phyloP scores from a whole-genome alignment of 2,888 invertebrate genomes.

The Drosophila algonquin region DNA sequence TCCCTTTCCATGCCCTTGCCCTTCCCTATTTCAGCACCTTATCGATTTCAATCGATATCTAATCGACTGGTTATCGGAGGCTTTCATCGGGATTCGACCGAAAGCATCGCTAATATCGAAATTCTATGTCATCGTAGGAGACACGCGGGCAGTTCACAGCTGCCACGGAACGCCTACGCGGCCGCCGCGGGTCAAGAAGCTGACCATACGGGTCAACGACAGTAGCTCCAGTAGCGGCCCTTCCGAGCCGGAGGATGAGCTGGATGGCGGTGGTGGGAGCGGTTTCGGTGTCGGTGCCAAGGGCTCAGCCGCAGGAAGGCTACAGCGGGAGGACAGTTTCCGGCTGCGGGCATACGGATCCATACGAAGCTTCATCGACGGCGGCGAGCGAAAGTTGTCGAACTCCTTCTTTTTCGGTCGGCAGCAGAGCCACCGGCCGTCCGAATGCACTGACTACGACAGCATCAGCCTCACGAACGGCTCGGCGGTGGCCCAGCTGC shows the following conservation, averaged over 20 bases:
- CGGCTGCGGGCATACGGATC: constrained; percentile 82
- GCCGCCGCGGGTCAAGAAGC: constrained; percentile 78
- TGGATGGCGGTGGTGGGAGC: constrained; percentile 27
- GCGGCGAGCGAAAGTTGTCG: constrained; percentile 81
- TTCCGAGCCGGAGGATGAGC: constrained; percentile 74
- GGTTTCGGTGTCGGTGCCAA: constrained; percentile 18
- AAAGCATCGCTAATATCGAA: constrained; percentile 8
- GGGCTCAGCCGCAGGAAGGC: constrained; percentile 8
- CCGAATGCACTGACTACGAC: constrained; percentile 79
- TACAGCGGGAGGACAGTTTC: constrained; percentile 82
- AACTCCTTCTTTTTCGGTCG: constrained; percentile 82
- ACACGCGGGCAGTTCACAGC: constrained; percentile 83
- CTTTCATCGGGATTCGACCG: neutral
- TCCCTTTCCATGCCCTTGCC: neutral
- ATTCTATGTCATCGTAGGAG: constrained; percentile 14
- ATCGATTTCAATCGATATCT: neutral
- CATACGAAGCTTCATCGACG: constrained; percentile 82
- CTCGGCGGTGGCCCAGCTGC: constrained; percentile 65
- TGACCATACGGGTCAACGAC: constrained; percentile 81
- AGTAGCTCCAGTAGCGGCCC: constrained; percentile 77
- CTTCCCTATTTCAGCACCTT: neutral
- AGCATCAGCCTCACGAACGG: constrained; percentile 76
- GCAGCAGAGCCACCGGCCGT: constrained; percentile 48
- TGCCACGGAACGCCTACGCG: constrained; percentile 79
- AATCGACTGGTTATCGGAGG: neutral